phyloP scores from a whole-genome alignment of 2,797 vertebrate species.

The Florisuga fusca region DNA sequence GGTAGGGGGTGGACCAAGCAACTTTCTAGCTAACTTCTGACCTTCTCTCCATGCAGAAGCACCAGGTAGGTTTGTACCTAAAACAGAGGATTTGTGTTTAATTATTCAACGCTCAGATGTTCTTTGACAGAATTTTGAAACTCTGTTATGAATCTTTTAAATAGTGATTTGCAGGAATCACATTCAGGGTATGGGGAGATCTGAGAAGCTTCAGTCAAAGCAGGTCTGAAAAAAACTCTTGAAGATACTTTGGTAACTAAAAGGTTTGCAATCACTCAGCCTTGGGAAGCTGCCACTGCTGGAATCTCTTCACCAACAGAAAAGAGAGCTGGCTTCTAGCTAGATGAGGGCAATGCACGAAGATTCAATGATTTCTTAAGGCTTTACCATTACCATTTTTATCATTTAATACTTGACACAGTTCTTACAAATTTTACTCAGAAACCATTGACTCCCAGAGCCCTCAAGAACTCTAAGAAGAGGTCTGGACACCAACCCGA shows the following conservation, averaged over 20 bases:
- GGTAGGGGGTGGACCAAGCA: slow-evolving; percentile 69
- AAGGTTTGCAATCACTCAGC: background rate
- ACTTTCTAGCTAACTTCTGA: slow-evolving; percentile 67
- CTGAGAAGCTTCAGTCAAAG: background rate
- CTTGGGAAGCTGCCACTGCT: background rate
- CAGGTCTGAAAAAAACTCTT: background rate
- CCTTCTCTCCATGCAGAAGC: slow-evolving; percentile 79
- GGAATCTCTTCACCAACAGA: background rate
- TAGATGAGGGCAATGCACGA: background rate
- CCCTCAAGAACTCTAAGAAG: background rate
- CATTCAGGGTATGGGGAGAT: background rate
- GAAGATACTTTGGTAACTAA: background rate
- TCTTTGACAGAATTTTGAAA: background rate
- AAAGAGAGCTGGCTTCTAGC: background rate
- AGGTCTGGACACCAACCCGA: background rate
- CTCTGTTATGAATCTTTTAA: background rate
- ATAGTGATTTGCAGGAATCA: background rate
- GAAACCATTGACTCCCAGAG: background rate
- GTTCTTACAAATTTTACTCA: background rate
- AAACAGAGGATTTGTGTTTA: background rate
- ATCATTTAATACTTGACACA: background rate
- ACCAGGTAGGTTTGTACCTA: slow-evolving; percentile 41
- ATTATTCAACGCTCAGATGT: background rate
- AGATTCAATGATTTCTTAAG: background rate
- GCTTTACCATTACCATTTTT: background rate